Evolutionary conservation across 2,888 invertebrate genomes (phyloP).

Genomic region (Leucania comma): DNA sequence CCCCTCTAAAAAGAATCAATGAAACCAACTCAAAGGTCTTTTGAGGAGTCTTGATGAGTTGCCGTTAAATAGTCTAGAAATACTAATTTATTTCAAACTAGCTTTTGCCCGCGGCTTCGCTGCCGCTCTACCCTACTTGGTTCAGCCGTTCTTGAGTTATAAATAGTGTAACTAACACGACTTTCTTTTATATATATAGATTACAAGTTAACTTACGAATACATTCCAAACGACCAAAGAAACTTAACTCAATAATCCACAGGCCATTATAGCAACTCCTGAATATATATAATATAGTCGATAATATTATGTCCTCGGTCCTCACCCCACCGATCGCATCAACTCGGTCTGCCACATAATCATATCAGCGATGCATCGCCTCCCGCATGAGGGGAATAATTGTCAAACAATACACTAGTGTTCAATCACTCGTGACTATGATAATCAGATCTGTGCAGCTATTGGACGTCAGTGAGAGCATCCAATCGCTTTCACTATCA

Average conservation of each 20-base stretch:
- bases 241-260: not conserved
- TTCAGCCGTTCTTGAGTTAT: too few species aligned
- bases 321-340: slow-evolving; percentile 19
- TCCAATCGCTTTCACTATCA: slow-evolving; percentile 8
- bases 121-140: too few species aligned
- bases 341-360: slow-evolving; percentile 11
- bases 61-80: too few species aligned
- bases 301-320: not conserved
- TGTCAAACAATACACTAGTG: slow-evolving; percentile 23
- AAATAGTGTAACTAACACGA: too few species aligned
- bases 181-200: too few species aligned
- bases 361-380: slow-evolving; percentile 18
- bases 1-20: not conserved
- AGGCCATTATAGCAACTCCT: not conserved
- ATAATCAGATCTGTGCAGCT: slow-evolving; percentile 23
- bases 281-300: not conserved
- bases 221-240: not conserved
- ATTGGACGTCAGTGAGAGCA: slow-evolving; percentile 19
- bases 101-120: too few species aligned
- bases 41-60: too few species aligned
- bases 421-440: slow-evolving; percentile 24
- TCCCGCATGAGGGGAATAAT: slow-evolving; percentile 15
- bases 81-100: not conserved
- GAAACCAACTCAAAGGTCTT: not conserved
- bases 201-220: not conserved